phyloP scores from a whole-genome alignment of 2,113 vertebrate genomes.

The Geococcyx californianus region DNA sequence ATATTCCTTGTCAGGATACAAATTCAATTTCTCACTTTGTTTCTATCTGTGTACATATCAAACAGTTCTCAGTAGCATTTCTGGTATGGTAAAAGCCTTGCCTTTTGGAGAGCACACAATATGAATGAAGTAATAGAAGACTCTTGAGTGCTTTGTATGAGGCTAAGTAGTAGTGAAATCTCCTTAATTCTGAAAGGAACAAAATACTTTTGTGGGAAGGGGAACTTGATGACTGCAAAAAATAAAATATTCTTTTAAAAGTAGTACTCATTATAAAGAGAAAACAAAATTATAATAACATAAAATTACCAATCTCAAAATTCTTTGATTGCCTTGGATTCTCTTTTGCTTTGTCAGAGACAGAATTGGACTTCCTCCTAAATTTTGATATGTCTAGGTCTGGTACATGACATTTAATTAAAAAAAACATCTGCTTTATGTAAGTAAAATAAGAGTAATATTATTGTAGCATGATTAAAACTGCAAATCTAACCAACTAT shows the following conservation, averaged over 20 bases:
- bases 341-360: not conserved
- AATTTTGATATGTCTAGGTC: not conserved
- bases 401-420: not conserved
- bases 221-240: not conserved
- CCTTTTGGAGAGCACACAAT: not conserved
- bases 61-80: not conserved
- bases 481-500: not conserved
- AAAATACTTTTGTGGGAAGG: not conserved
- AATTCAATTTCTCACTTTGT: not conserved
- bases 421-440: not conserved
- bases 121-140: not conserved
- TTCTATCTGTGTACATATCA: not conserved
- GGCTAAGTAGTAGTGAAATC: not conserved
- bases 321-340: not conserved
- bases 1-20: not conserved
- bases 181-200: not conserved
- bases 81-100: not conserved
- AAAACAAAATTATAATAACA: not conserved
- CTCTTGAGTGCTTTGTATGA: not conserved
- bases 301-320: not conserved
- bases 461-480: not conserved
- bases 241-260: not conserved
- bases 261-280: not conserved
- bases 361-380: not conserved
- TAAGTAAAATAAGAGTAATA: not conserved